Percentiles rank a stretch among this genome's conserved stretches.
phyloP scores from a whole-genome alignment of 2,113 vertebrate species.

The Clarias batrachus region DNA sequence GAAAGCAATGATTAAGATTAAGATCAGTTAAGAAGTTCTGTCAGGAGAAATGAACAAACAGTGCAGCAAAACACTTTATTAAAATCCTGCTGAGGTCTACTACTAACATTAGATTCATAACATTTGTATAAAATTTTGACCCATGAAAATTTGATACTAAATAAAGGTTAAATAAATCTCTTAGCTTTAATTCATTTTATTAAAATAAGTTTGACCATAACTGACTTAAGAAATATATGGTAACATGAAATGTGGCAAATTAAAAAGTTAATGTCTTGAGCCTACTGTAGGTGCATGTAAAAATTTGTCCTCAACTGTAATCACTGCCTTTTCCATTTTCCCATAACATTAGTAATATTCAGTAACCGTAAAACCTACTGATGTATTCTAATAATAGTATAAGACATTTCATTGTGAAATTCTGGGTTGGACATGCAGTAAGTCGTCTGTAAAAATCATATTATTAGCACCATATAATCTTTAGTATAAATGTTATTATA shows the following conservation, averaged over 20 bases:
- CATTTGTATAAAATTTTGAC: background rate
- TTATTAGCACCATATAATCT: too few species aligned
- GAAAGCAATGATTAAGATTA: background rate
- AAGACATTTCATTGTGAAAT: background rate
- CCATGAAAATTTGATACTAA: background rate
- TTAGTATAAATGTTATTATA: too few species aligned
- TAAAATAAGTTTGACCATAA: background rate
- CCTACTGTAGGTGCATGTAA: background rate
- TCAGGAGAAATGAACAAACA: background rate
- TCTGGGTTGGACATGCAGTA: background rate
- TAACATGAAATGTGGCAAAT: too few species aligned
- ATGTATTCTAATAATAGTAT: background rate
- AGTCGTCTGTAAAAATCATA: too few species aligned
- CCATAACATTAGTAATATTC: too few species aligned
- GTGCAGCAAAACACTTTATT: background rate
- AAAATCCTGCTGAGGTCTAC: background rate
- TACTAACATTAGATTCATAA: background rate
- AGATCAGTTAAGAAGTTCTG: background rate
- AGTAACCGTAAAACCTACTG: too few species aligned
- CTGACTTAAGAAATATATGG: too few species aligned
- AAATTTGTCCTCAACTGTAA: background rate
- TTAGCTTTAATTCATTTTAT: background rate
- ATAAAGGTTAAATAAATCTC: background rate
- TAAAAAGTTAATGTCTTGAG: too few species aligned
- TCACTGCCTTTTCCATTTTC: too few species aligned